These are phyloP conservation scores for Agrochola lota DNA, from an alignment of 2,888 invertebrate species.

Conservation along the genomic window DNA sequence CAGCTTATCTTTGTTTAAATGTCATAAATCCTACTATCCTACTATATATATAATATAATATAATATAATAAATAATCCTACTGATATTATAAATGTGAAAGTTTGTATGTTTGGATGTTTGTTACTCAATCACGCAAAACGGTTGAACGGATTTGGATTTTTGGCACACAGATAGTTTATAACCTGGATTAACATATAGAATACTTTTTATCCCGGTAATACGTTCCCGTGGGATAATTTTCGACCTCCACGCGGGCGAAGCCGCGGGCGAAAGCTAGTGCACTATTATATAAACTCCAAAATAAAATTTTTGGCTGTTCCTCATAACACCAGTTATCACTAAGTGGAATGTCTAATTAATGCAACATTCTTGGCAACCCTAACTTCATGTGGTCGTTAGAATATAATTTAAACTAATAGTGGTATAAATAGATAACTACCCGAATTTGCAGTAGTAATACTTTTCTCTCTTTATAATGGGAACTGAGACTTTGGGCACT, in stretches of 20 bases:
- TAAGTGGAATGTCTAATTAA: constrained; percentile 1
- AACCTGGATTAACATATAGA: too few relatives aligned
- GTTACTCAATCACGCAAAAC: too few relatives aligned
- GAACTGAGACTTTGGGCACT: not conserved
- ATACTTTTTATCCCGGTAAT: too few relatives aligned
- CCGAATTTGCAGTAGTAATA: constrained; percentile 14
- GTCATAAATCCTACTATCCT: not conserved
- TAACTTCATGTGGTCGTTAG: constrained; percentile 10
- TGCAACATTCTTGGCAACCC: constrained; percentile 26
- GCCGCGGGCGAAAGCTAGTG: too few relatives aligned
- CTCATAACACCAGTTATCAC: constrained; percentile 14
- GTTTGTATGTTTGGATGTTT: too few relatives aligned
- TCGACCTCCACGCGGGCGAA: too few relatives aligned
- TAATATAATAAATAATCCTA: too few relatives aligned
- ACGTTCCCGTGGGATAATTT: too few relatives aligned
- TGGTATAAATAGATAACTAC: constrained; percentile 16
- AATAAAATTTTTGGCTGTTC: not conserved
- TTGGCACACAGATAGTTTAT: too few relatives aligned
- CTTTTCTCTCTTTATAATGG: not conserved
- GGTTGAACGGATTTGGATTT: too few relatives aligned
- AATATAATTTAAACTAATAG: constrained; percentile 34
- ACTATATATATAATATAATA: too few relatives aligned
- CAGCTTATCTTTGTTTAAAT: not conserved
- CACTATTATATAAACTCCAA: not conserved
- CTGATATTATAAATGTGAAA: too few relatives aligned